Base-by-base conservation (phyloP, 2,113 vertebrate genomes). In the Morone chrysops region DNA sequence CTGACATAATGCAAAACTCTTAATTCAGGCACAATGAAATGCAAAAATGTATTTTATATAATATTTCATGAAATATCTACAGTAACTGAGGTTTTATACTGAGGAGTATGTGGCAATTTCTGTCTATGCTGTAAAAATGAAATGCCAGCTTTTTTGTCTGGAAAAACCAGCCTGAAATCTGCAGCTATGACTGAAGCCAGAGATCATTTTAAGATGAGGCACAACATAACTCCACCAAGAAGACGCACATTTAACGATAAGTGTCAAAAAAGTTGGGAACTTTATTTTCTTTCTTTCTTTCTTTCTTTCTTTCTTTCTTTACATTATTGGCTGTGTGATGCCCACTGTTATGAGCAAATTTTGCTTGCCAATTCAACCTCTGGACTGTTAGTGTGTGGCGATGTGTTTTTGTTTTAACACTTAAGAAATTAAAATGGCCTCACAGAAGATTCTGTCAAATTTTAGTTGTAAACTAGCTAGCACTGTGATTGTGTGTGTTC, bases 1-100 rank as follows among this genome's bases (percentile, higher is more conserved):
- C 48, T 82, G 75, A 81, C 54, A 70, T 62, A 75, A 88, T 77
- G 41, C 67, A 73, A 80, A 77, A 63, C 8, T 43, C n/a, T 67
- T 60, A 78, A 68, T 22, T 71, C 54, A 22, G 17, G 41, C 47
- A 60, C 62, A 67, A 54, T 65, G 16, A 68, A 80, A 79, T 7
- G n/a, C 75, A 61, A 67, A 48, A 25, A 53, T 31, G 31, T 31
- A 31, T 31, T 31, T 31, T 31, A 31, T 31, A 31, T 31, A 31
- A 31, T 31, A 31, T 31, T 36, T 51, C 22, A 10, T 25, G 18
- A 13, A 41, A 60, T 51, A 76, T 66, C 38, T 66, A 51, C 51
- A 65, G 56, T 17, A 57, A 31, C 16, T 59, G 18, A 47, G 56
- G 47, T 20, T 8, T 4, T 38, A 40, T 36, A n/a, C 66, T 47